These are phyloP conservation scores for Xanthostigma xanthostigma DNA, from an alignment of 2,888 invertebrate species.

Conservation along the genomic window DNA sequence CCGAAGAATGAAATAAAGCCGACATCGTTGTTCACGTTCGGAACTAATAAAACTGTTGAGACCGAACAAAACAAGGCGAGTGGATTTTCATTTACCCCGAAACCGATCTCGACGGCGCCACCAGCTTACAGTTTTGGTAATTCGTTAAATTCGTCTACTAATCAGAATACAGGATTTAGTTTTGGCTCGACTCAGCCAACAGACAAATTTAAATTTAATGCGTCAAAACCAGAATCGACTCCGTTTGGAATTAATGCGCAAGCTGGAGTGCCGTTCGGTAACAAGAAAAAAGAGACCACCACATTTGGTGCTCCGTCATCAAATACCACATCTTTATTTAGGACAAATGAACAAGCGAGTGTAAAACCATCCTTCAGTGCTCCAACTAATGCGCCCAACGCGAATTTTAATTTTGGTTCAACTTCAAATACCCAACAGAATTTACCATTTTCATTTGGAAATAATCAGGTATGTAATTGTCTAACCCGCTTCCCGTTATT, in stretches of 20 bases:
- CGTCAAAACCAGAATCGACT: background rate
- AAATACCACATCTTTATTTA: background rate
- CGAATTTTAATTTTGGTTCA: background rate
- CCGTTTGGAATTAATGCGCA: background rate
- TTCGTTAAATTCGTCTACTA: background rate
- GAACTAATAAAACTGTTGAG: background rate
- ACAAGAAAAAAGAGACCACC: conserved; percentile 9
- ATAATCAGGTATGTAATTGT: conserved; percentile 1
- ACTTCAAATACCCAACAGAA: conserved; percentile 5
- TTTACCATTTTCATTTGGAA: conserved; percentile 2
- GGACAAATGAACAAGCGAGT: background rate
- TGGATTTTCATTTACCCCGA: too few species aligned
- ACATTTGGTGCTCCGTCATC: conserved; percentile 11
- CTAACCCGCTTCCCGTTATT: too few species aligned
- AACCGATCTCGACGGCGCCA: background rate
- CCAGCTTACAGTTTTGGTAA: background rate
- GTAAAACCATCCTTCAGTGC: conserved; percentile 2
- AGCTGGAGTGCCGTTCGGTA: too few species aligned
- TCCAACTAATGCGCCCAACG: background rate
- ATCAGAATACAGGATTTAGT: background rate
- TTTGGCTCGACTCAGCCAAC: background rate
- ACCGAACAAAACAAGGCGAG: background rate
- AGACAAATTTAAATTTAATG: background rate
- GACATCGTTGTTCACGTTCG: background rate
- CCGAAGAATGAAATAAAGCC: background rate